Evolutionary conservation across 2,888 invertebrate genomes (phyloP), one percentile per base, ranked within the genome.

Genomic region (Merodon equestris): DNA sequence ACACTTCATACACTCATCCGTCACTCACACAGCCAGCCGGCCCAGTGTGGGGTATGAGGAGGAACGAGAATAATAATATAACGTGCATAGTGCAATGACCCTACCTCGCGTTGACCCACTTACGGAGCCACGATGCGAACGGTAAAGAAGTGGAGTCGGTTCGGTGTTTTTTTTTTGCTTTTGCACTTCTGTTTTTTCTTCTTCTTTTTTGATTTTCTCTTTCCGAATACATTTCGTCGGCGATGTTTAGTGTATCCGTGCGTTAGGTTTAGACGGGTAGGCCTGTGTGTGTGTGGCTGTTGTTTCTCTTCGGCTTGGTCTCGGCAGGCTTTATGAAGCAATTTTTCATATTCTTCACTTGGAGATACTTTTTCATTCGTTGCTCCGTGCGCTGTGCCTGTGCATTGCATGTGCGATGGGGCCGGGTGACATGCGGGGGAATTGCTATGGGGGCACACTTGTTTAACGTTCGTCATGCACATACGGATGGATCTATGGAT

Each of bases 101-200:
- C 87, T 86, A 85, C 88, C 86, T 87, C 88, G 87, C 84, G 86
- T 85, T 89, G 89, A 89, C 89, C 89, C 87, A 89, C 89, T 89
- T 89, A 89, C 88, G 88, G 88, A 86, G 88, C 84, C 84, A 83
- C 84, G 83, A 83, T 84, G 85, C 86, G 86, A 86, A 85, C 84
- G 83, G 82, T 82, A 74, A 85, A 86, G 86, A 85, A 84, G 83
- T 83, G 81, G 83, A 84, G 82, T 82, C 82, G 83, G 82, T 83
- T 79, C 81, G 82, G 74, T 71, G 38, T 47, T 50, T 68, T 68
- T 47, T 34, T 48, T 13, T 48, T 36, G 40, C 47, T 56, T 63
- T 67, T 58, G 27, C 27, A 45, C 47, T 63, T 75, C 58, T n/a
- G n/a, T n/a, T n/a, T n/a, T 50, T 48, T 50, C 15, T 42, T 14